Evolutionary conservation across 2,113 vertebrate species (phyloP), one percentile per base, ranked within the genome.

Genomic region (Phaetusa simplex): DNA sequence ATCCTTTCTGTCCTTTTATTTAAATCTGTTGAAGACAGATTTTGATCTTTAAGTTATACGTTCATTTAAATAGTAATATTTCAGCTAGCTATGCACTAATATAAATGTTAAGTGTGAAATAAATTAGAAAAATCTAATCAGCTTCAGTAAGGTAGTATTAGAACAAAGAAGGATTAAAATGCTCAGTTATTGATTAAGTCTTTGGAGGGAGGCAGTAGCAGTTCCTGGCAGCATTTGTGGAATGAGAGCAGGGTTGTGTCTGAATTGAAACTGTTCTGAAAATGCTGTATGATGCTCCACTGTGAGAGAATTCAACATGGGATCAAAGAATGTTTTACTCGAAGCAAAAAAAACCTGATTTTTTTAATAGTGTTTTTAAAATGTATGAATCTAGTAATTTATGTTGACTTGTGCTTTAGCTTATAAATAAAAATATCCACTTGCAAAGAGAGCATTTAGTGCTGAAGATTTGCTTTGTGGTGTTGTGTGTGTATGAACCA

Each of bases 21-120:
- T 94, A 95, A 96, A 95, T 96, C 71, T 87, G 12, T 69, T 87
- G 91, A 96, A 91, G 94, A 65, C 71, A 55, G 78, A 93, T 91
- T 95, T 95, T 93, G 82, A 95, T 96, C 91, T 94, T 90, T 80
- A 84, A 85, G 93, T 91, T 96, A 52, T 58, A 73, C 0, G 34
- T 96, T 93, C 77, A 90, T 94, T 95, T 95, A 85, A 95, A 95
- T 88, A 82, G 83, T 72, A 65, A 91, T 94, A 82, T 93, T 82
- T 20, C 40, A 55, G 55, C 49, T 92, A 90, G 50, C 27, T 69
- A n/a, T 85, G 45, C 36, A 23, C 58, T 91, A 82, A 91, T 95
- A 88, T 95, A 90, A 93, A 95, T 91, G 45, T 70, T 89, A 95
- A 82, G 49, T 70, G 78, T 96, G 88, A 86, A 88, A 92, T 83